Conservation (phyloP, 2,888 invertebrate genomes). For the Melikaiella ostensackeni region DNA sequence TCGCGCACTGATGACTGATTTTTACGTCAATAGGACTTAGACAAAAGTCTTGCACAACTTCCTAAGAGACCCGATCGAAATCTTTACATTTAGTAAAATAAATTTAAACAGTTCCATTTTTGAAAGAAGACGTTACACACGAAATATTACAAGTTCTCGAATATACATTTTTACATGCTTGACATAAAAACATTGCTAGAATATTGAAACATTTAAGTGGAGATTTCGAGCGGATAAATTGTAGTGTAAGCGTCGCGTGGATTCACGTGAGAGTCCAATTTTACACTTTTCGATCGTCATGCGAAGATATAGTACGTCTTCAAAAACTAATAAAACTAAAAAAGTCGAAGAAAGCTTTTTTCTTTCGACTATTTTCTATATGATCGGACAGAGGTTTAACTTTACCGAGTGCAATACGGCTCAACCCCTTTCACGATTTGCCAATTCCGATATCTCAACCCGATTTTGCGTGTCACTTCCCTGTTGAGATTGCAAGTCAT, state of each 20-base stretch:
- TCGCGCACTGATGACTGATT: constrained; percentile 38
- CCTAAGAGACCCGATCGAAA: constrained; percentile 30
- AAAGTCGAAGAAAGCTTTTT: constrained; percentile 7
- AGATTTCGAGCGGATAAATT: constrained; percentile 16
- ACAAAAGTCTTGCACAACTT: constrained; percentile 41
- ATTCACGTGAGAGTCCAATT: constrained; percentile 14
- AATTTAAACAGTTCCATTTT: neutral
- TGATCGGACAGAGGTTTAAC: neutral
- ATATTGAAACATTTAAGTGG: neutral
- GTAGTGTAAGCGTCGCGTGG: constrained; percentile 11
- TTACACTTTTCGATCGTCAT: constrained; percentile 31
- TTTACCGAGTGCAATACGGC: constrained; percentile 27
- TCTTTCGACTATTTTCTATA: constrained; percentile 8
- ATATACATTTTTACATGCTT: neutral
- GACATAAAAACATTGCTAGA: neutral
- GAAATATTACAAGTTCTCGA: neutral
- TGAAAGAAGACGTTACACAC: neutral
- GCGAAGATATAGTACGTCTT: neutral
- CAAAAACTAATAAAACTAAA: constrained; percentile 3
- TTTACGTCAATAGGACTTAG: constrained; percentile 38
- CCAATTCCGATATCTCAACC: neutral
- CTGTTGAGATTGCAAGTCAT: constrained; percentile 1
- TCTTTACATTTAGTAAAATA: neutral
- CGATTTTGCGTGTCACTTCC: constrained; percentile 7
- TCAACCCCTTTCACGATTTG: constrained; percentile 29